Base-by-base conservation (phyloP, 2,797 vertebrate genomes). In the Lacerta agilis region DNA sequence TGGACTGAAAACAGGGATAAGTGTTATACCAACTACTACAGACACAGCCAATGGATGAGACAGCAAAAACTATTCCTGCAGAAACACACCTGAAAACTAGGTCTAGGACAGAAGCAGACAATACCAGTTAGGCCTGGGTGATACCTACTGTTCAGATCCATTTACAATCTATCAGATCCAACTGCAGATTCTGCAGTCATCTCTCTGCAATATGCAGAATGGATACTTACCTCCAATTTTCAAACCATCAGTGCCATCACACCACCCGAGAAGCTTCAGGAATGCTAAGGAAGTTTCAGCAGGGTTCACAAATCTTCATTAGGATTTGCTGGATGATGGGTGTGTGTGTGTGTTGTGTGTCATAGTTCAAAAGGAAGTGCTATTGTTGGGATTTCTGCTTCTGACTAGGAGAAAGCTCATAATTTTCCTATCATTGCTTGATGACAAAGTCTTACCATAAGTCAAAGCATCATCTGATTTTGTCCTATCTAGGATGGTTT, bases 341-440 rank as follows among this genome's bases (percentile, higher is more conserved):
- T 76, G 13, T 45, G 49, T 55, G 49, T 49, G 11, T 49, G 49
- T 49, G 49, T 49, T 55, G 13, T 55, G 49, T 66, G n/a, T 23
- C n/a, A 78, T 15, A 41, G 23, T 88, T 78, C 38, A 61, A 61
- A 41, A 85, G 27, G 27, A 75, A 83, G 8, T 78, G 36, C 81
- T 83, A 61, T 83, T 58, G 23, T 88, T 69, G 83, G 13, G 45
- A 84, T 23, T 85, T 80, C 67, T 73, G 29, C 49, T 88, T 85
- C 72, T 73, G 41, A 49, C 87, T 43, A 64, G 25, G 20, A 78
- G 64, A 71, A 79, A 83, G 69, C 82, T 85, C 64, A n/a, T 85
- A 49, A 49, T 84, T 88, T 84, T 72, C 64, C 87, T 61, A 67
- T 84, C 55, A 75, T 4, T 43, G 11, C 15, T 69, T 27, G 29